Evolutionary conservation across 1,140 invertebrate genomes (phyloP), one percentile per base, ranked within the genome.

Genomic region (Drosophila truncata): DNA sequence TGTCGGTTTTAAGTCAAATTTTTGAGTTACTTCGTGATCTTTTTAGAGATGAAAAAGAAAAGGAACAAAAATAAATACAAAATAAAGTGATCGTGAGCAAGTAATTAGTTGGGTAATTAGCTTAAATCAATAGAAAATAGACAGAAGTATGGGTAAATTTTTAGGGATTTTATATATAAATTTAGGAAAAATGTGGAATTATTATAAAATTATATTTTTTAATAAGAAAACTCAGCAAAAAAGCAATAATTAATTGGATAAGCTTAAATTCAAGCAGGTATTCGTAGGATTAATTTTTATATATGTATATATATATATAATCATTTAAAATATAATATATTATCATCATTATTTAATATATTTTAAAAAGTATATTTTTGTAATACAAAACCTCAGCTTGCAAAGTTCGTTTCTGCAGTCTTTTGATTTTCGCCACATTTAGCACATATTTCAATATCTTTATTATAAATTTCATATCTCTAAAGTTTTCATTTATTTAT

Each of bases 1-100:
- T 78, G 55, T 65, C 73, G 70, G 80, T 67, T 46, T 69, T 65
- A 69, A 80, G 64, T 44, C 39, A 37, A 37, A 80, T 69, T 76
- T 42, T 76, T 44, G 10, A 23, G 44, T 37, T 52, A 42, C 47
- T 57, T 23, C 49, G 65, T 57, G 49, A 33, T 35, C 41, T 1
- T n/a, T 16, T 20, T 14, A 18, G 13, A 46, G 20, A 3, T 18
- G 23, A 4, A 9, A 6, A 9, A 20, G 4, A 4, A n/a, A 6
- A 9, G 1, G 10, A 11, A 16, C n/a, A 16, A 29, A 10, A n/a
- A 27, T 25, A 29, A 18, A 25, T n/a, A 35, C 31, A 52, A 25
- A 41, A 27, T 29, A 46, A 71, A 35, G 20, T 42, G 50, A 71
- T 71, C 44, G 69, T 49, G 65, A 71, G 59, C 52, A 71, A 60